phyloP scores from a whole-genome alignment of 2,113 vertebrate species.

The Cryptomyrus ogoouensis region DNA sequence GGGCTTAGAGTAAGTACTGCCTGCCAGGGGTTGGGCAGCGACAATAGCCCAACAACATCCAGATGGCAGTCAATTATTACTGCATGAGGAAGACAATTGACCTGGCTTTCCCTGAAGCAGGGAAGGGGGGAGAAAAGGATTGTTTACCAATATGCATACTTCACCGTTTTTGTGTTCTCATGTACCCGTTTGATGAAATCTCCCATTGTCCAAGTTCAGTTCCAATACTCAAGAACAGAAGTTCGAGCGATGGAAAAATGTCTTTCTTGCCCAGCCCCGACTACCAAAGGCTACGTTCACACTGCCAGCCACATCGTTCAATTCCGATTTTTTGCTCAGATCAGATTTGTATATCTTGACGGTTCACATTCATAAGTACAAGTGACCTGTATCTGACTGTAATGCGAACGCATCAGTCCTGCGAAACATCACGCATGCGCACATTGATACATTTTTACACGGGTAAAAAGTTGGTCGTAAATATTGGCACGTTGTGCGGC shows the following conservation, averaged over 20 bases:
- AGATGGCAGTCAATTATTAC: neutral
- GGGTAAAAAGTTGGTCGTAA: too few relatives aligned
- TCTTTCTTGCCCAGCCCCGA: neutral
- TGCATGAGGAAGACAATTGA: neutral
- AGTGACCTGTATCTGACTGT: too few relatives aligned
- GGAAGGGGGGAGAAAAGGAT: neutral
- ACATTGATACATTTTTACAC: too few relatives aligned
- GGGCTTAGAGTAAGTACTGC: neutral
- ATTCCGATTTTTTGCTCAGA: too few relatives aligned
- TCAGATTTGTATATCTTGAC: too few relatives aligned
- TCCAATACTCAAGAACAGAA: neutral
- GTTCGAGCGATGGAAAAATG: neutral
- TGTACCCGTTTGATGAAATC: neutral
- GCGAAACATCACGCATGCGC: too few relatives aligned
- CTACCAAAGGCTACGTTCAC: neutral
- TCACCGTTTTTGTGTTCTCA: neutral
- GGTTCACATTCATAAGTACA: too few relatives aligned
- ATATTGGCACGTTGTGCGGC: too few relatives aligned
- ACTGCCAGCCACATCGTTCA: too few relatives aligned
- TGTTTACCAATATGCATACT: neutral
- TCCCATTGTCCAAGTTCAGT: neutral
- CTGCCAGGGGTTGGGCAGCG: neutral
- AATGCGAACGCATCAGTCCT: too few relatives aligned
- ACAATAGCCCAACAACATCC: neutral
- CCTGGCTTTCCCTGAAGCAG: neutral